Evolutionary conservation across 2,797 vertebrate genomes (phyloP).

Genomic region (Catostomus latipinnis): DNA sequence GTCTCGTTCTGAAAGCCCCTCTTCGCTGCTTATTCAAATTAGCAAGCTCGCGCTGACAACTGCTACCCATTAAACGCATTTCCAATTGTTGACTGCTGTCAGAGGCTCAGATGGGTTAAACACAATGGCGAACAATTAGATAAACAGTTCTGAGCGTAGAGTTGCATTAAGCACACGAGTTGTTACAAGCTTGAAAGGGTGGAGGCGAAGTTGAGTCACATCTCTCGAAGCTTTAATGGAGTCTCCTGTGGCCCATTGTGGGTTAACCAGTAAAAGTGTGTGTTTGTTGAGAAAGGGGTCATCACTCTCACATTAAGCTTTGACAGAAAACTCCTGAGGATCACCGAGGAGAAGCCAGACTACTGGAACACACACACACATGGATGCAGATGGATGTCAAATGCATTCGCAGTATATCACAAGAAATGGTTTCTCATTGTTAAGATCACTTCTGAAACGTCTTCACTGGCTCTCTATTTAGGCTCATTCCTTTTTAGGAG

Average conservation of each 20-base stretch:
- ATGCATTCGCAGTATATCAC: conserved; percentile 30
- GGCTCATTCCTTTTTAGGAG: too few relatives aligned
- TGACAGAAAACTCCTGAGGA: conserved; percentile 68
- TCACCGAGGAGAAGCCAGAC: conserved; percentile 64
- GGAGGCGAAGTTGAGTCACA: conserved; percentile 64
- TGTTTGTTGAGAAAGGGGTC: conserved; percentile 56
- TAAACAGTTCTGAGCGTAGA: conserved; percentile 48
- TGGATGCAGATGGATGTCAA: conserved; percentile 45
- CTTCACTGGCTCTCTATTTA: too few relatives aligned
- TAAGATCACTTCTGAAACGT: too few relatives aligned
- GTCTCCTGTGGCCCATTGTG: conserved; percentile 59
- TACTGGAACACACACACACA: conserved; percentile 54
- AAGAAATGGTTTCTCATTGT: neutral
- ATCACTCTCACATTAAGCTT: conserved; percentile 67
- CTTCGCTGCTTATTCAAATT: conserved; percentile 47
- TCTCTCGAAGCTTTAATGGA: conserved; percentile 66
- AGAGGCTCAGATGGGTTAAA: conserved; percentile 68
- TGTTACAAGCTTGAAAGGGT: conserved; percentile 48
- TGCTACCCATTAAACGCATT: conserved; percentile 42
- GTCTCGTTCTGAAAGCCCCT: conserved; percentile 41
- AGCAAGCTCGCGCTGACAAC: conserved; percentile 41
- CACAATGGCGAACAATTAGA: conserved; percentile 70
- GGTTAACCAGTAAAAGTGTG: conserved; percentile 62
- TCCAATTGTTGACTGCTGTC: conserved; percentile 58
- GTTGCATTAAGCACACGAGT: conserved; percentile 63